These are phyloP conservation scores for Peucedramus taeniatus DNA, from an alignment of 2,113 vertebrate species.

Conservation along the genomic window DNA sequence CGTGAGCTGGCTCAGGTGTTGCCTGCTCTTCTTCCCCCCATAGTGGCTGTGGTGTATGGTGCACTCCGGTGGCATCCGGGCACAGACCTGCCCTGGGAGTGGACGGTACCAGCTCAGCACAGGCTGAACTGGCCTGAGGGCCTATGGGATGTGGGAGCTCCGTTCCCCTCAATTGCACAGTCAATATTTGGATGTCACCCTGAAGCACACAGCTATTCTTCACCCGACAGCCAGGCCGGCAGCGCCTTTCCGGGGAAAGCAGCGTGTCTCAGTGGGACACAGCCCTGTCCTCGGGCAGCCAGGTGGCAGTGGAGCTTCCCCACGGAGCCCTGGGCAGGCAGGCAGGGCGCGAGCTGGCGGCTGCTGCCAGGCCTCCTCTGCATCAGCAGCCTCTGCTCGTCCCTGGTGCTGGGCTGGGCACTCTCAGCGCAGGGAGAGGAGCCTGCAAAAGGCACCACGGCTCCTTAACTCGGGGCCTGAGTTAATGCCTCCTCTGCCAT, in stretches of 20 bases:
- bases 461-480: background rate
- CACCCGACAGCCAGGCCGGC: background rate
- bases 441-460: background rate
- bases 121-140: background rate
- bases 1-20: accelerated
- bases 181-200: background rate
- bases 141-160: background rate
- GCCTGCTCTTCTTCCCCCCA: accelerated
- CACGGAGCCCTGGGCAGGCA: accelerated
- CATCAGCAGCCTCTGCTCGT: background rate
- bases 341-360: accelerated
- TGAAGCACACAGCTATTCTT: background rate
- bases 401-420: background rate
- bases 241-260: accelerated
- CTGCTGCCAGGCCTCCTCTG: background rate
- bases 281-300: background rate
- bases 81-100: background rate
- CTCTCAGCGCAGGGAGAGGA: background rate
- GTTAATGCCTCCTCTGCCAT: background rate
- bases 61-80: accelerated
- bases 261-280: accelerated
- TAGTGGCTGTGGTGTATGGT: accelerated
- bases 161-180: accelerated
- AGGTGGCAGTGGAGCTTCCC: background rate
- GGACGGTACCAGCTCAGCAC: accelerated